These are phyloP conservation scores for Mustela nigripes DNA, from an alignment of 2,113 vertebrate species.

Conservation along the genomic window DNA sequence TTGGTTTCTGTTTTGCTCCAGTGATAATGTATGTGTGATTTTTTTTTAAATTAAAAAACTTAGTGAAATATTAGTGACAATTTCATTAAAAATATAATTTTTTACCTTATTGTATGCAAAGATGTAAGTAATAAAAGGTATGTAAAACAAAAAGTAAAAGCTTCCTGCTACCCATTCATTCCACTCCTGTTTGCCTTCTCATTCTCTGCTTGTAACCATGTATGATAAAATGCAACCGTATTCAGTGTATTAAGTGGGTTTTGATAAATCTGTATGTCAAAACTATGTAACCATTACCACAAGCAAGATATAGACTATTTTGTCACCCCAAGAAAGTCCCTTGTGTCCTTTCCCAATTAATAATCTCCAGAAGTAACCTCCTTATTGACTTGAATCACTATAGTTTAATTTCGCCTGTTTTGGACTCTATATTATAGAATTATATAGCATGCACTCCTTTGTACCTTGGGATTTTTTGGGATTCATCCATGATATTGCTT, in stretches of 20 bases:
- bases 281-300: background rate
- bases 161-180: background rate
- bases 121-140: background rate
- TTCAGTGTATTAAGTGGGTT: background rate
- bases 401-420: background rate
- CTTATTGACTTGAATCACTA: background rate
- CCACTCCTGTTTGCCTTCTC: background rate
- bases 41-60: background rate
- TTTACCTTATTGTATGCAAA: background rate
- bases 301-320: background rate
- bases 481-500: background rate
- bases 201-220: background rate
- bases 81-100: background rate
- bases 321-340: background rate
- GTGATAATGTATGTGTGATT: background rate
- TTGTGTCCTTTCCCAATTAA: background rate
- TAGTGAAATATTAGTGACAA: background rate
- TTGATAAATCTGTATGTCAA: background rate
- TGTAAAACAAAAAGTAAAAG: constrained; percentile 17
- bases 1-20: background rate
- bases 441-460: background rate
- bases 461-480: background rate
- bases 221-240: background rate
- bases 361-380: background rate
- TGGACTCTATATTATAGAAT: background rate